Evolutionary conservation across 1,140 invertebrate species (phyloP).

Genomic region (Cryptotermes secundus): DNA sequence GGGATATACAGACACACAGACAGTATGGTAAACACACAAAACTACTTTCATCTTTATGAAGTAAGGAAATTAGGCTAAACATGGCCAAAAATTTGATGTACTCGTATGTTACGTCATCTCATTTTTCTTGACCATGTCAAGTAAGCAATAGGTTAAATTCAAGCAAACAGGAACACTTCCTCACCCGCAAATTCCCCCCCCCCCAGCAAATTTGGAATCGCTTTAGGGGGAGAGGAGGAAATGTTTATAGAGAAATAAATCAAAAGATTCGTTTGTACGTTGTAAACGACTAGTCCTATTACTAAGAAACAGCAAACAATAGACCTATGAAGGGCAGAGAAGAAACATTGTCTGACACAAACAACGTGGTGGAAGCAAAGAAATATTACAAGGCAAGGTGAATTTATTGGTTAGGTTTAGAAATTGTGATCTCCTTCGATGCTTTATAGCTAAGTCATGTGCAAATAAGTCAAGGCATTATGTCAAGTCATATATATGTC

Average conservation of each 20-base stretch:
- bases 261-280: background rate
- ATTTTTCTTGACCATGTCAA: background rate
- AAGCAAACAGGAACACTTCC: background rate
- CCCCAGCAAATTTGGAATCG: background rate
- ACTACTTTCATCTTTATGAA: no score
- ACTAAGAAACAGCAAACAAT: conserved; percentile 4
- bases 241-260: conserved; percentile 19
- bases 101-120: background rate
- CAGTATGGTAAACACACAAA: no score
- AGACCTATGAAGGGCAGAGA: background rate
- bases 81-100: no score
- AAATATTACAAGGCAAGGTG: background rate
- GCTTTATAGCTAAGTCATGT: background rate
- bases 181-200: background rate
- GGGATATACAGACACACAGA: no score
- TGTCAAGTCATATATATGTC: background rate
- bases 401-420: conserved; percentile 18
- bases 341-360: background rate
- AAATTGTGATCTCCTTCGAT: background rate
- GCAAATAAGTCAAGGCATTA: background rate
- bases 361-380: background rate
- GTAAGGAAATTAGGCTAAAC: no score
- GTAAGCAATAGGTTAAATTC: background rate
- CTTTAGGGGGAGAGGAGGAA: background rate
- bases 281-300: background rate